phyloP scores from a whole-genome alignment of 2,797 vertebrate genomes.

The Alca torda region DNA sequence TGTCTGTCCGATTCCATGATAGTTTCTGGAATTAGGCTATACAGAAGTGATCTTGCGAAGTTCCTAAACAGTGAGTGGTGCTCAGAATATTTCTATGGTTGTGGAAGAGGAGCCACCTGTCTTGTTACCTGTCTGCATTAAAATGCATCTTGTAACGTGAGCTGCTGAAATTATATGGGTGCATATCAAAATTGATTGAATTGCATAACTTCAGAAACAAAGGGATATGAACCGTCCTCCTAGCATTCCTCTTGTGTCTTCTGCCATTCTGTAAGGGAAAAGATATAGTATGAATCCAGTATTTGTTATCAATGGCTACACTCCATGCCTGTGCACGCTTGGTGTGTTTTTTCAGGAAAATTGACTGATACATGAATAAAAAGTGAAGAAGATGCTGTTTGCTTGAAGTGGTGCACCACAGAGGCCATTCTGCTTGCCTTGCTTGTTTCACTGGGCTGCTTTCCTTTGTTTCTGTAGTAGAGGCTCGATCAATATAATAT shows the following conservation, averaged over 20 bases:
- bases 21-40: neutral
- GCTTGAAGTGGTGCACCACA: neutral
- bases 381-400: neutral
- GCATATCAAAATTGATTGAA: neutral
- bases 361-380: neutral
- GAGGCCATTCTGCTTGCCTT: neutral
- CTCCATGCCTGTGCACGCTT: neutral
- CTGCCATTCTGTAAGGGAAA: neutral
- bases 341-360: neutral
- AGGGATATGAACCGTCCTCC: neutral
- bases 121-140: neutral
- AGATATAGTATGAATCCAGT: neutral
- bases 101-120: neutral
- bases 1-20: neutral
- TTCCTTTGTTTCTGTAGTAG: neutral
- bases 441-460: neutral
- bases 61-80: neutral
- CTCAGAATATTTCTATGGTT: neutral
- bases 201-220: neutral
- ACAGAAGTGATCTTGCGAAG: neutral
- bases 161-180: neutral
- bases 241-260: neutral
- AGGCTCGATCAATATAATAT: neutral
- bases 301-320: neutral
- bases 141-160: neutral